phyloP scores from a whole-genome alignment of 2,113 vertebrate genomes.

The Ginglymostoma cirratum region DNA sequence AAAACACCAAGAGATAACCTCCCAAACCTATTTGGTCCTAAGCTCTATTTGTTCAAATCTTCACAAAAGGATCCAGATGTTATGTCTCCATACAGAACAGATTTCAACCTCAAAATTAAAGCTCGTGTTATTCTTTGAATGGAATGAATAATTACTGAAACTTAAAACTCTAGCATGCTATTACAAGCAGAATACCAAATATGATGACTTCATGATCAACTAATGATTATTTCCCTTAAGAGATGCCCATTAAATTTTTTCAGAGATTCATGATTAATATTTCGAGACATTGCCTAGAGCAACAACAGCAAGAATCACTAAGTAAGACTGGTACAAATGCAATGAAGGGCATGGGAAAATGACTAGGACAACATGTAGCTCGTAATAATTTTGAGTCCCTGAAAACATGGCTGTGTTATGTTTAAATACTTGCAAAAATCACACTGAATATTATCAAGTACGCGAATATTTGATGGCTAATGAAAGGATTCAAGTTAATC shows the following conservation, averaged over 20 bases:
- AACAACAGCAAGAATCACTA: not conserved
- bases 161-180: no score
- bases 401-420: not conserved
- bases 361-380: no score
- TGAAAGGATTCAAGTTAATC: not conserved
- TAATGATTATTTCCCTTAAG: no score
- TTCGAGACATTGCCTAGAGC: no score
- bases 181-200: no score
- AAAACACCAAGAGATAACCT: no score
- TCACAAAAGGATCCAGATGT: no score
- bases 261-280: no score
- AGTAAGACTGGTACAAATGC: not conserved
- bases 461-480: not conserved
- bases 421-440: not conserved
- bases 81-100: not conserved
- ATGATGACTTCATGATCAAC: no score
- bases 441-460: not conserved
- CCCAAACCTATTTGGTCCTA: not conserved
- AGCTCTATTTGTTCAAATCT: not conserved
- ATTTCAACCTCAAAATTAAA: not conserved
- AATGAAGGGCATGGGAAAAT: no score
- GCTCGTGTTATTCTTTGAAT: not conserved
- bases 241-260: no score
- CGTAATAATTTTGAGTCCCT: not conserved
- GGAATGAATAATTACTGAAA: not conserved